Base-by-base conservation (phyloP, 53 echinoderm and acorn worm species). In the Temnopleurus reevesii region DNA sequence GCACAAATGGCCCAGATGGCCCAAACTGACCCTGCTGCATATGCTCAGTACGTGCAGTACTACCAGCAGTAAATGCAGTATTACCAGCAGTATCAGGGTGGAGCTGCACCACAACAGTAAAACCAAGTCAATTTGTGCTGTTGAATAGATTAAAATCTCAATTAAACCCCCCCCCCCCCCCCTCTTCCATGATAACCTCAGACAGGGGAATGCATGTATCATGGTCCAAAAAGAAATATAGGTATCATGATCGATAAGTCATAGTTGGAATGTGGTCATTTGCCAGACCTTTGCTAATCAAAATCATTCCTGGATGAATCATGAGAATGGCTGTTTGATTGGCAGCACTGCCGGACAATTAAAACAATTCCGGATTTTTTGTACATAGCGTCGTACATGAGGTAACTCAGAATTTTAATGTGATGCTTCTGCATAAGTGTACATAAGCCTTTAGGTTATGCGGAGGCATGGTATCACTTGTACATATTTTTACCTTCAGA, bases 51-150 rank as follows among this genome's bases (percentile, higher is more conserved):
- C 76, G 92, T 95, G 92, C 94, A 94, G 79, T 95, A 97, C 76
- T 98, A 98, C 64, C 96, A 98, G 84, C 90, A 91, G 77, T 94
- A 94, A 57, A 93, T 94, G 90, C 94, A 94, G 31, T 98, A 98
- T 89, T 98, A 93, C 89, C 94, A 94, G 55, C 98, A 98, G 77
- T 86, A 94, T 31, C 89, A 94, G 58, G 88, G 46, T n/a, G 88
- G 64, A 17, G 88, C 65, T 21, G 31, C 65, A 27, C 5, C 71
- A n/a, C n/a, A n/a, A n/a, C n/a, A n/a, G n/a, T n/a, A n/a, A n/a
- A n/a, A n/a, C n/a, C n/a, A n/a, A n/a, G n/a, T n/a, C n/a, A n/a
- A n/a, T n/a, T n/a, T n/a, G n/a, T n/a, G n/a, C n/a, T n/a, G n/a
- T n/a, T n/a, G n/a, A n/a, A n/a, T n/a, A n/a, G n/a, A n/a, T n/a